phyloP scores from a whole-genome alignment of 2,888 invertebrate species.

The Athripsodes cinereus region DNA sequence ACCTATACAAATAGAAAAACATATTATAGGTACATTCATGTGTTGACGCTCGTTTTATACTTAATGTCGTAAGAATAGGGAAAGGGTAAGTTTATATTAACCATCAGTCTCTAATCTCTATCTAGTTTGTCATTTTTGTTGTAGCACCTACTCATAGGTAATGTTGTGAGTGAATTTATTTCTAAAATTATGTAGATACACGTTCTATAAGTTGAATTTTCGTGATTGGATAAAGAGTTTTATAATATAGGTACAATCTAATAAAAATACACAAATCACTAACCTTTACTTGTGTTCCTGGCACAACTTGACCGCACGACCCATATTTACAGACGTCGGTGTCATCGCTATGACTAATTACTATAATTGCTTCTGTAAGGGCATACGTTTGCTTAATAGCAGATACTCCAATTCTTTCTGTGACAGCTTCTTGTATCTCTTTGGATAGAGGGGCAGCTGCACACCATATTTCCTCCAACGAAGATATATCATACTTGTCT shows the following conservation, averaged over 20 bases:
- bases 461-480: constrained; percentile 61
- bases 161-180: no score
- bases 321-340: constrained; percentile 46
- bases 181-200: no score
- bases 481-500: constrained; percentile 67
- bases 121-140: no score
- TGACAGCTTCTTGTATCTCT: constrained; percentile 59
- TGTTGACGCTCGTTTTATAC: no score
- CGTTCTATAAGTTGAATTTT: no score
- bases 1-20: constrained; percentile 35
- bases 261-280: no score
- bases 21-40: no score
- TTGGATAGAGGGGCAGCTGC: constrained; percentile 80
- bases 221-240: no score
- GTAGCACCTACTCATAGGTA: no score
- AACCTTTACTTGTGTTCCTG: constrained; percentile 60
- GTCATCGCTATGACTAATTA: constrained; percentile 32
- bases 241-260: no score
- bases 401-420: constrained; percentile 45
- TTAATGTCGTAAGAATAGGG: no score
- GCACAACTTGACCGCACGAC: constrained; percentile 57
- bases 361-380: constrained; percentile 71
- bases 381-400: constrained; percentile 70
- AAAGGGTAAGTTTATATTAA: neutral
- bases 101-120: neutral